Evolutionary conservation across 2,888 invertebrate species (phyloP), one percentile per base, ranked within the genome.

Genomic region (Ophion ventricosus): DNA sequence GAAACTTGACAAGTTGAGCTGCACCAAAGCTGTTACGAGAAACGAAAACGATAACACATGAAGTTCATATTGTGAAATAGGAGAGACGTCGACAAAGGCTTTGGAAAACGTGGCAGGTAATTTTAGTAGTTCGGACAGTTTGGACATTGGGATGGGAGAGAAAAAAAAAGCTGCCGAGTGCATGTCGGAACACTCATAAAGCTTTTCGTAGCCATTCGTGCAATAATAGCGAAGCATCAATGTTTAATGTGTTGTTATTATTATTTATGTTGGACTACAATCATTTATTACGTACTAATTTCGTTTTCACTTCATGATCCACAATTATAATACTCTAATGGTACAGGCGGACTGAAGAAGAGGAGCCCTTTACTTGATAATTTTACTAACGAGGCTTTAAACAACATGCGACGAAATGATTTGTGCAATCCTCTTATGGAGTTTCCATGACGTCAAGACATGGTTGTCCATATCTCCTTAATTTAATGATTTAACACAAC

Each of bases 1-100:
- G 25, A 17, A 77, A 77, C 82, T 73, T 66, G 25, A 14, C 56
- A 63, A 61, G 72, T 61, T 73, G n/a, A 73, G 73, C 73, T 61
- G 67, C n/a, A 8, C 3, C 17, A 14, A 40, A 56, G 25, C 49
- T 57, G 29, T 61, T 8, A 29, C 56, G 43, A 14, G 43, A n/a
- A n/a, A 69, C 29, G 25, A 67, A 67, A 43, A 17, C 20, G 0
- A 4, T 1, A 2, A 4, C 49, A 49, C 17, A 17, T 49, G 14
- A 49, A 49, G 14, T 49, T 49, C 49, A 49, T 17, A 49, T 49
- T 49, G 17, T 14, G 49, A 14, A 17, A 49, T 4, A 43, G 43
- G 43, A 11, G 11, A 43, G 43, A 43, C 8, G 43, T 2, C 14
- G 14, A 14, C 43, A 49, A 49, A 49, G 49, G 17, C 49, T 49